phyloP scores from a whole-genome alignment of 2,797 vertebrate species.

The Meriones psammophilus region DNA sequence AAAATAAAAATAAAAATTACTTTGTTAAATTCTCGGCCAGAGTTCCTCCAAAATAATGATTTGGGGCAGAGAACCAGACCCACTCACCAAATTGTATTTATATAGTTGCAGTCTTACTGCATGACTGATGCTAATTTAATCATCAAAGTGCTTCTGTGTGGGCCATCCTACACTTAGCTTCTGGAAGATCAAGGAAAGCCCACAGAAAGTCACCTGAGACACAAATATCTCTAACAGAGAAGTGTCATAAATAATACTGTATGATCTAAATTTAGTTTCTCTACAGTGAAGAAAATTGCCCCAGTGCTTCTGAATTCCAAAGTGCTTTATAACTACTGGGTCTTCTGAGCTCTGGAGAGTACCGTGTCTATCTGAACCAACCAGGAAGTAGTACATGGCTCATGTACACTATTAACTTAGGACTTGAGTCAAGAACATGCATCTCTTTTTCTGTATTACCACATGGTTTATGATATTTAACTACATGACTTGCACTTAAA shows the following conservation, averaged over 20 bases:
- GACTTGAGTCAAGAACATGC: neutral
- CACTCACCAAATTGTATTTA: slow-evolving; percentile 26
- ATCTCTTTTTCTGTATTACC: neutral
- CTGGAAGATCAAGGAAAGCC: neutral
- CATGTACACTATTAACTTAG: slow-evolving; percentile 7
- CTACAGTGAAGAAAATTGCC: slow-evolving; percentile 11
- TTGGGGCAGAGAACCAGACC: slow-evolving; percentile 44
- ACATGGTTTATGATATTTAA: slow-evolving; percentile 59
- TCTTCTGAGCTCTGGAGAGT: neutral
- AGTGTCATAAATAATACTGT: neutral
- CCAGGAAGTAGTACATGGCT: neutral
- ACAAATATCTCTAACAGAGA: neutral
- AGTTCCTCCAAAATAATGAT: slow-evolving; percentile 38
- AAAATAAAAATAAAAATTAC: slow-evolving; percentile 2
- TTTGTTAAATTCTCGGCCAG: slow-evolving; percentile 11
- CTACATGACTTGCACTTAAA: slow-evolving; percentile 65
- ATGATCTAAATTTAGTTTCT: slow-evolving; percentile 29
- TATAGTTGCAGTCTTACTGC: slow-evolving; percentile 36
- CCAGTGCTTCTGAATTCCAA: slow-evolving; percentile 29
- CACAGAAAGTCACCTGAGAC: neutral
- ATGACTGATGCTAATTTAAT: slow-evolving; percentile 35
- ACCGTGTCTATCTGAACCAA: neutral
- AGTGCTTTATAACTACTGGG: slow-evolving; percentile 32
- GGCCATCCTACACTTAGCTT: neutral
- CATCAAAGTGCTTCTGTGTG: neutral